A percentile compares a stretch with the other conserved stretches of the same genome.
These are phyloP conservation scores for Pachyseris speciosa DNA, from an alignment of 64 coral and sea anemone species.

Conservation along the genomic window DNA sequence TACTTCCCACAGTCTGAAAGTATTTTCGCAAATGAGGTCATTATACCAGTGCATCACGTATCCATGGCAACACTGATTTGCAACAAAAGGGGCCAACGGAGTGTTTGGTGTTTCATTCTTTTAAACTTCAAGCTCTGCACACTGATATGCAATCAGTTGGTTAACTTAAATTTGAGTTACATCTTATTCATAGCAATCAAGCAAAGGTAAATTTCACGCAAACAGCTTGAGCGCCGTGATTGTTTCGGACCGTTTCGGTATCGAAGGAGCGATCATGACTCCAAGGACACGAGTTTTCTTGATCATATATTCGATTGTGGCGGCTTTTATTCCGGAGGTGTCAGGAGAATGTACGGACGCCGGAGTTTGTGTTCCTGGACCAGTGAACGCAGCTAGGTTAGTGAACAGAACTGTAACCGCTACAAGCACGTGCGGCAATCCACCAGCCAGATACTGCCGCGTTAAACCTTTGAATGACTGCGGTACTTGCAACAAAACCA, in stretches of 20 bases:
- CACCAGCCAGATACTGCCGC: conserved; percentile 65
- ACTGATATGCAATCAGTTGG: background rate
- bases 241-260: background rate
- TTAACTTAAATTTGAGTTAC: background rate
- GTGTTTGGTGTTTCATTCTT: background rate
- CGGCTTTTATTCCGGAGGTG: conserved; percentile 30
- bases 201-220: background rate
- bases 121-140: background rate
- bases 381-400: conserved; percentile 50
- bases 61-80: background rate
- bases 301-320: conserved; percentile 24
- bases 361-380: conserved; percentile 69
- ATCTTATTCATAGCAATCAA: background rate
- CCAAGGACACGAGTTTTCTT: background rate
- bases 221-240: background rate
- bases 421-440: conserved; percentile 83
- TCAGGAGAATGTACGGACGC: background rate
- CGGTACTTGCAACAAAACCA: conserved; percentile 4
- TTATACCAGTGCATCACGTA: background rate
- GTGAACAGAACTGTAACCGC: conserved; percentile 16
- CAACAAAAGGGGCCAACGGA: conserved; percentile 12
- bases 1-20: too few species aligned
- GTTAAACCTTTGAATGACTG: conserved; percentile 67
- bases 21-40: background rate
- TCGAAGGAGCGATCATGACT: background rate